Evolutionary conservation across 2,888 invertebrate genomes (phyloP).

Genomic region (Drosophila formosana): DNA sequence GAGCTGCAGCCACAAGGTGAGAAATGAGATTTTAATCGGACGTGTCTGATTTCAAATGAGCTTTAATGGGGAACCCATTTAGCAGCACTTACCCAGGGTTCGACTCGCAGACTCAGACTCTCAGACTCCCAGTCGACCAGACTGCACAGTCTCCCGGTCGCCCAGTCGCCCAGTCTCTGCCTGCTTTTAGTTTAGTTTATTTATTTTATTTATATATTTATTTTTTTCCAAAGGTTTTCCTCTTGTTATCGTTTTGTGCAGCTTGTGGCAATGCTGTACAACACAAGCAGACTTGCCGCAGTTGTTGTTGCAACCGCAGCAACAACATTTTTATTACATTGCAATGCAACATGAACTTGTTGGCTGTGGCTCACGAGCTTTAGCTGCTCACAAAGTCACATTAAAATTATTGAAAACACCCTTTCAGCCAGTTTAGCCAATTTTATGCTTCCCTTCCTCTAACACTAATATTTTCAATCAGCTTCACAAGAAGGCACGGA

Average conservation of each 20-base stretch:
- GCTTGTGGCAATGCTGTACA: constrained; percentile 32
- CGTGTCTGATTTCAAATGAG: constrained; percentile 86
- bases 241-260: constrained; percentile 52
- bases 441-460: background rate
- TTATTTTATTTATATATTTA: constrained; percentile 53
- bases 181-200: constrained; percentile 60
- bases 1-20: constrained; percentile 83
- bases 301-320: constrained; percentile 13
- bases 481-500: background rate
- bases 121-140: constrained; percentile 11
- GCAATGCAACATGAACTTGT: constrained; percentile 16
- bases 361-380: background rate
- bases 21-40: constrained; percentile 86
- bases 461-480: background rate
- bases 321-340: constrained; percentile 38
- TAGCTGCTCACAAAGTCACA: background rate
- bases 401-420: constrained; percentile 14
- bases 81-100: constrained; percentile 70
- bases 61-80: constrained; percentile 85
- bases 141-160: background rate
- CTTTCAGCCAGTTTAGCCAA: background rate
- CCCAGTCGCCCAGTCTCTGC: constrained; percentile 5
- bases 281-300: constrained; percentile 13
- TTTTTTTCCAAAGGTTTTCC: constrained; percentile 37
- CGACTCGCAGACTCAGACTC: constrained; percentile 45